Evolutionary conservation across 2,888 invertebrate genomes (phyloP), one percentile per base, ranked within the genome.

Genomic region (Chironomus tentans): DNA sequence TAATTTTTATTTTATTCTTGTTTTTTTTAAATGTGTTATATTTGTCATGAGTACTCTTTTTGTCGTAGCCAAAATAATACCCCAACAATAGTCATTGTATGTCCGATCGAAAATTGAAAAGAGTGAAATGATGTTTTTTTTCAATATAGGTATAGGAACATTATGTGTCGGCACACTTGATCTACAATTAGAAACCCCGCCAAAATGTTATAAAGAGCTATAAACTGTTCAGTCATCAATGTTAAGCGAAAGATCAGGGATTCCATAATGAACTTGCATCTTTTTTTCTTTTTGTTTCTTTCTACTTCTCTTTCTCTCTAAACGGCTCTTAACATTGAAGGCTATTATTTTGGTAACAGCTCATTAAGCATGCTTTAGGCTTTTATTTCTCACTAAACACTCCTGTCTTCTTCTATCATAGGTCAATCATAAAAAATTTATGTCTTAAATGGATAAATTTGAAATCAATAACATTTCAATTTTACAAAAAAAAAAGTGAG

Each of bases 391-490:
- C 56, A 71, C 28, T 71, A 38, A 38, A 38, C 56, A 13, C 18
- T 62, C 65, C 5, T 65, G 21, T 62, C 38, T 62, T 62, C 12
- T 21, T n/a, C 22, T 56, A 56, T 56, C 56, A 56, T 56, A 56
- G 56, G 56, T 56, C 56, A 56, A 56, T 56, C 56, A 56, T 15
- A 56, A 56, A 56, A 56, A 18, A 56, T 1, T 56, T 56, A 56
- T 56, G 15, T 56, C 56, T 56, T 38, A 56, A 56, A 56, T 56
- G 56, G 56, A 56, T 56, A 56, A 56, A 18, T 46, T 38, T 7
- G 72, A 62, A 73, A 62, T 73, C 72, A 73, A 73, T 73, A 73
- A 62, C 72, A 71, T 50, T 71, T 71, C 18, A 61, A 73, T 73
- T 62, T 73, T 38, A 62, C 24, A 62, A 72, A 24, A 24, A 65